These are phyloP conservation scores for Homarus americanus DNA, from an alignment of 1,140 invertebrate species.

Conservation along the genomic window DNA sequence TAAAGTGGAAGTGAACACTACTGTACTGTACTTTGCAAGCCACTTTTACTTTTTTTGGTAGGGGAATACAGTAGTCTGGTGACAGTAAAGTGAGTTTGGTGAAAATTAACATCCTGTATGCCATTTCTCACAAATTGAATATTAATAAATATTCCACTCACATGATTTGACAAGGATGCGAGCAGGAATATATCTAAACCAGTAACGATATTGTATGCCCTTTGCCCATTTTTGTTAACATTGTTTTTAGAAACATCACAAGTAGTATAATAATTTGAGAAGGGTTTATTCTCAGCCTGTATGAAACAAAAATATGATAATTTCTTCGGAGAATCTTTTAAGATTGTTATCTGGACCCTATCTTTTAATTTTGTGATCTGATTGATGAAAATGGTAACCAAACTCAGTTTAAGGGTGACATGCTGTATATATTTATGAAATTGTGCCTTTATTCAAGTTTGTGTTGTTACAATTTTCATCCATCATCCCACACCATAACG, in stretches of 20 bases:
- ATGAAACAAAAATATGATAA: conserved; percentile 43
- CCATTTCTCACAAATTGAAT: too few species aligned
- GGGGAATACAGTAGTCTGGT: background rate
- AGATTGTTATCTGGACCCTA: conserved; percentile 60
- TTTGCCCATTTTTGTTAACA: conserved; percentile 42
- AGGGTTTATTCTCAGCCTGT: conserved; percentile 31
- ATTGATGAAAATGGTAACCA: conserved; percentile 38
- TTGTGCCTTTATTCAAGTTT: conserved; percentile 40
- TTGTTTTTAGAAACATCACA: background rate
- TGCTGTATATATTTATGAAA: conserved; percentile 26
- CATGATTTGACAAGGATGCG: background rate
- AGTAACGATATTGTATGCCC: conserved; percentile 39
- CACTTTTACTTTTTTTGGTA: background rate
- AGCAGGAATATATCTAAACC: background rate
- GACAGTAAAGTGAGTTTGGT: background rate
- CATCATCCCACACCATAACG: conserved; percentile 26
- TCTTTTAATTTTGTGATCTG: conserved; percentile 40
- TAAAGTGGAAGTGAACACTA: background rate
- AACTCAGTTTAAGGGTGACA: background rate
- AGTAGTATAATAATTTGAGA: conserved; percentile 3
- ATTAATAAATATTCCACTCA: background rate
- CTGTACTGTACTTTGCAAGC: background rate
- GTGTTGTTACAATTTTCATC: conserved; percentile 45
- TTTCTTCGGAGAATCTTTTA: conserved; percentile 53
- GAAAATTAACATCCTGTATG: too few species aligned